These are phyloP conservation scores for Bombus pascuorum DNA, from an alignment of 1,140 invertebrate species.

Conservation along the genomic window DNA sequence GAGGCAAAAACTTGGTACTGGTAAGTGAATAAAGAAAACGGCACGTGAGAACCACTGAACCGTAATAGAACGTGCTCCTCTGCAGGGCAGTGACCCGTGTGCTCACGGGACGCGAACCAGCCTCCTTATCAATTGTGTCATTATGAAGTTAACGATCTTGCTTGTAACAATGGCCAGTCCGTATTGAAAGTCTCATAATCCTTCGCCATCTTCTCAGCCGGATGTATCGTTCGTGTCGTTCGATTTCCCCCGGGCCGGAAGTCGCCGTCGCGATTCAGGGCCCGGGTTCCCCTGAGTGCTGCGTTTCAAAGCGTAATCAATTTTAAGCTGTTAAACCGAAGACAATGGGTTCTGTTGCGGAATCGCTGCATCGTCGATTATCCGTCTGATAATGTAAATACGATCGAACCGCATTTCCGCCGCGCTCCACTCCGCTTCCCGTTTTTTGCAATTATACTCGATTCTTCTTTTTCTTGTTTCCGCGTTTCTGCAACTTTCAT, in stretches of 20 bases:
- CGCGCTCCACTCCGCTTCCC: not conserved
- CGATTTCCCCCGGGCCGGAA: conserved; percentile 65
- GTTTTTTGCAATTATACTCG: not conserved
- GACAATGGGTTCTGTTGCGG: conserved; percentile 31
- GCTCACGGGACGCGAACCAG: conserved; percentile 50
- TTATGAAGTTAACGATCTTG: conserved; percentile 73
- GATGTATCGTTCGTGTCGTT: conserved; percentile 62
- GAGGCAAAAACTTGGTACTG: not conserved
- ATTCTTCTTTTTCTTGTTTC: not conserved
- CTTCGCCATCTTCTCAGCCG: conserved; percentile 54
- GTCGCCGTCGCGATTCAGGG: conserved; percentile 56
- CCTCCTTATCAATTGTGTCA: conserved; percentile 71
- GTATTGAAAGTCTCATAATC: conserved; percentile 67
- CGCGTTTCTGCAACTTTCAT: not conserved
- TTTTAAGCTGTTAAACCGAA: conserved; percentile 50
- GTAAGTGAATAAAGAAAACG: conserved; percentile 8
- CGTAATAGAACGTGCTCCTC: conserved; percentile 56
- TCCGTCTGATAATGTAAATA: conserved; percentile 23
- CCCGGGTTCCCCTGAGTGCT: not conserved
- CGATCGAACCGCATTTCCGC: conserved; percentile 1
- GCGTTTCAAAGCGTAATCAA: conserved; percentile 58
- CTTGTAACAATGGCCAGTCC: conserved; percentile 56
- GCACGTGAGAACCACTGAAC: conserved; percentile 61
- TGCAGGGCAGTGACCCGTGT: conserved; percentile 57
- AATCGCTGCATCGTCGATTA: not conserved